Evolutionary conservation across 2,113 vertebrate species (phyloP).

Genomic region (Oxygymnocypris stewartii): DNA sequence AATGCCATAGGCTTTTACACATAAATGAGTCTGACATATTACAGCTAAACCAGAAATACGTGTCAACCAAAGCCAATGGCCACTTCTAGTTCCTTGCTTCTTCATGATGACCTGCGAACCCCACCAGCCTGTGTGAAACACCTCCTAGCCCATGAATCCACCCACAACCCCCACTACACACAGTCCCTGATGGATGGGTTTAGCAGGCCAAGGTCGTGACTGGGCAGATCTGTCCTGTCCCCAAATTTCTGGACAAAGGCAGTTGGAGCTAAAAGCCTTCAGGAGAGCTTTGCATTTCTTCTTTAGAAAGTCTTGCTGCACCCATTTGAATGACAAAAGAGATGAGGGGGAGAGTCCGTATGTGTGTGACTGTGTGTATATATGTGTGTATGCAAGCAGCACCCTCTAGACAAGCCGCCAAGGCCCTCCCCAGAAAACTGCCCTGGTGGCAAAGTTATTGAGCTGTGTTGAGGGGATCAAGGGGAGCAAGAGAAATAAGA

Average conservation of each 20-base stretch:
- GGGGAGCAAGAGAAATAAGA: slow-evolving; percentile 13
- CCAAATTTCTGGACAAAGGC: slow-evolving; percentile 64
- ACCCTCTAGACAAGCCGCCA: slow-evolving; percentile 50
- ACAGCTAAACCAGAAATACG: background rate
- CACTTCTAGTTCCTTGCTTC: slow-evolving; percentile 25
- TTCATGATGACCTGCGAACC: slow-evolving; percentile 52
- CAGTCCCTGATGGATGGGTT: slow-evolving; percentile 76
- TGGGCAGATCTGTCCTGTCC: slow-evolving; percentile 75
- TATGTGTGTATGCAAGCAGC: slow-evolving; percentile 53
- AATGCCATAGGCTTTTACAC: background rate
- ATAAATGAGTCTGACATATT: background rate
- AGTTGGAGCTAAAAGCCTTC: slow-evolving; percentile 74
- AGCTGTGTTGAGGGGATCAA: slow-evolving; percentile 67
- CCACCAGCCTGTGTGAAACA: slow-evolving; percentile 72
- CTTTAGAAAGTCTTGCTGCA: slow-evolving; percentile 65
- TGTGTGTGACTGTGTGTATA: slow-evolving; percentile 53
- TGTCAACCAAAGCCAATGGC: background rate
- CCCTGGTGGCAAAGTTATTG: slow-evolving; percentile 69
- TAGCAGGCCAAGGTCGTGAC: slow-evolving; percentile 77
- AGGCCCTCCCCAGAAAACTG: slow-evolving; percentile 65
- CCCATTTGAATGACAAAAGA: slow-evolving; percentile 78
- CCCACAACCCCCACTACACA: slow-evolving; percentile 52
- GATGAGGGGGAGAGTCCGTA: slow-evolving; percentile 44
- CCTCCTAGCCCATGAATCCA: slow-evolving; percentile 70
- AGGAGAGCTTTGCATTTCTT: slow-evolving; percentile 73